phyloP scores from a whole-genome alignment of 2,888 invertebrate genomes.

The Protonemura montana region DNA sequence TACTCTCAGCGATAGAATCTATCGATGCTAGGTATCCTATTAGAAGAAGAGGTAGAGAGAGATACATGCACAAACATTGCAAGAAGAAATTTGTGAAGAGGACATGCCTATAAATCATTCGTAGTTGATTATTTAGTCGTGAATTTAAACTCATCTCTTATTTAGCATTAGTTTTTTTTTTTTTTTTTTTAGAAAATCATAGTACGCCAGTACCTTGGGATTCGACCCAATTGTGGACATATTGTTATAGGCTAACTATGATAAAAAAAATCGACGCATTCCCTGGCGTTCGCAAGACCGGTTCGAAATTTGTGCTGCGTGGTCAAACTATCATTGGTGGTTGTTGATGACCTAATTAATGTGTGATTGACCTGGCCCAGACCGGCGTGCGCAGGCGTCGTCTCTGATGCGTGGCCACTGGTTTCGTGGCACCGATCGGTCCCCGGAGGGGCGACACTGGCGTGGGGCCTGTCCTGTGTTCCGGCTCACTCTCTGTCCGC shows the following conservation, averaged over 20 bases:
- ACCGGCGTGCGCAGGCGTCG: constrained; percentile 82
- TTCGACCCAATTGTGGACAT: neutral
- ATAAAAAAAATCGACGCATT: neutral
- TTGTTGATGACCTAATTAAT: constrained; percentile 26
- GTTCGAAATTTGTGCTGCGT: neutral
- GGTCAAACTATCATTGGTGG: constrained; percentile 25
- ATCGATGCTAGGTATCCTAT: neutral
- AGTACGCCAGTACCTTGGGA: neutral
- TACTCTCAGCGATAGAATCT: neutral
- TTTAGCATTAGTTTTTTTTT: too few relatives aligned
- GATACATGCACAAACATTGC: neutral
- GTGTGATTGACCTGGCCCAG: constrained; percentile 72
- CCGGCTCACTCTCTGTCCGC: constrained; percentile 52
- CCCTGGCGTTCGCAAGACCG: neutral
- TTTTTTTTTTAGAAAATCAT: neutral
- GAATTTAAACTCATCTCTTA: neutral
- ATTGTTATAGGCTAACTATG: neutral
- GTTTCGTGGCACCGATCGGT: constrained; percentile 61
- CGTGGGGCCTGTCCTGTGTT: constrained; percentile 60
- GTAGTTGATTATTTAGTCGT: neutral
- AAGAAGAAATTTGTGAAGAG: neutral
- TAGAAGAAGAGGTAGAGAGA: neutral
- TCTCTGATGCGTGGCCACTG: constrained; percentile 61
- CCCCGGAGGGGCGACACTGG: constrained; percentile 60
- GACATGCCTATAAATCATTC: neutral